Base-by-base conservation (phyloP, 2,797 vertebrate genomes). In the Sylvia borin region DNA sequence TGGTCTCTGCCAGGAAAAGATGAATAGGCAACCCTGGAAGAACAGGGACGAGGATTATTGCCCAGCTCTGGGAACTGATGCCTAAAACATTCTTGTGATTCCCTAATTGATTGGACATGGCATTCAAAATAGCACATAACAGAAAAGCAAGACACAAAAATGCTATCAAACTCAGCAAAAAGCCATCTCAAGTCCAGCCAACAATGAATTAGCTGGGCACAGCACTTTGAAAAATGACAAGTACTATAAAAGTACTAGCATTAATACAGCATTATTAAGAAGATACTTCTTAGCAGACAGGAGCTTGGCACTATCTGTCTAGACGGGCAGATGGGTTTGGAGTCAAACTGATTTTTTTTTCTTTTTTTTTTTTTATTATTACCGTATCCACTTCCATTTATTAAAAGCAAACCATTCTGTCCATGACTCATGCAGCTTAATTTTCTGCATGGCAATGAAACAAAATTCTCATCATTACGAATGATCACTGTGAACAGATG, bases 1-100 rank as follows among this genome's bases (percentile, higher is more conserved):
- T 3, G 29, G 54, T 85, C 62, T 72, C 65, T 97, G 96, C 96
- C 94, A 96, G 90, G 72, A 94, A 87, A 77, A 94, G 82, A 95
- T 97, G 95, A 96, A 97, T 95, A 97, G 94, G 95, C 94, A 96
- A 80, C 93, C 79, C 90, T 95, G 94, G 90, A 93, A 94, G 90
- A 95, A 93, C 76, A 88, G 82, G 95, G 88, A 93, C 96, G 90
- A 91, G 91, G 93, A 95, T 95, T 95, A 97, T 95, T 91, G 94
- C 95, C 94, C 96, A 91, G 85, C 66, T 91, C 85, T 92, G 94
- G 92, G 94, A 97, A 97, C 88, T 50, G 90, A 83, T 97, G 95
- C 94, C 94, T 68, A 95, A 95, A 95, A 94, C 92, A 95, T 94
- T 94, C 93, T 93, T 95, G 85, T 86, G 94, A 96, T 95, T 91